Evolutionary conservation across 2,113 vertebrate species (phyloP).

Genomic region (Barbus barbus): DNA sequence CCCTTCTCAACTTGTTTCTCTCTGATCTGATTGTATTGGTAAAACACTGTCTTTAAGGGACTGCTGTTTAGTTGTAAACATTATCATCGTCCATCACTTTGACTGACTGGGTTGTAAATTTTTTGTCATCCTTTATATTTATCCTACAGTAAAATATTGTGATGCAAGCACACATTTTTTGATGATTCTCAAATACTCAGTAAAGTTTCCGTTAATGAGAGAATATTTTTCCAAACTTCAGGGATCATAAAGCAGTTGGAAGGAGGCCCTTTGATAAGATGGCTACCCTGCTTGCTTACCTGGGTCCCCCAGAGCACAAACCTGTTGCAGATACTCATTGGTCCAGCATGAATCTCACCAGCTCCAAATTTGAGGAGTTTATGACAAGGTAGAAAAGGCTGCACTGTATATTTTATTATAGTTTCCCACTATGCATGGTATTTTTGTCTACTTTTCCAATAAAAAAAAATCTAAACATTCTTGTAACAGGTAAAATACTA

Average conservation of each 20-base stretch:
- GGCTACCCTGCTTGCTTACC: conserved; percentile 95
- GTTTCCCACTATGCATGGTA: neutral
- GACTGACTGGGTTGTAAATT: neutral
- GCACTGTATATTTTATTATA: neutral
- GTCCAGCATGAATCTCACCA: conserved; percentile 97
- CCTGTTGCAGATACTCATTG: conserved; percentile 96
- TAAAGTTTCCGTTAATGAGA: neutral
- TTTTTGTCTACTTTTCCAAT: neutral
- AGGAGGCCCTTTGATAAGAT: conserved; percentile 96
- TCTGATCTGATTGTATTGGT: neutral
- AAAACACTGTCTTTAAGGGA: neutral
- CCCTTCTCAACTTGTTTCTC: neutral
- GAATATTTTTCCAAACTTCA: conserved; percentile 50
- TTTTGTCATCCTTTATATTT: neutral
- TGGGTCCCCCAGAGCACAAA: conserved; percentile 96
- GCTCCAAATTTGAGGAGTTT: conserved; percentile 98
- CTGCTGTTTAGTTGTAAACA: neutral
- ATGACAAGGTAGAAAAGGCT: conserved; percentile 85
- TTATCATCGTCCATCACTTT: no score
- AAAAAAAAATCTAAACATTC: neutral
- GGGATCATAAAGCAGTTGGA: conserved; percentile 97
- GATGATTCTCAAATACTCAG: neutral
- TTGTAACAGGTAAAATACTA: neutral
- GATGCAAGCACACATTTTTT: neutral
- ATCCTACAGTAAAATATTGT: neutral